These are phyloP conservation scores for Taurulus bubalis DNA, from an alignment of 2,113 vertebrate species.

Conservation along the genomic window DNA sequence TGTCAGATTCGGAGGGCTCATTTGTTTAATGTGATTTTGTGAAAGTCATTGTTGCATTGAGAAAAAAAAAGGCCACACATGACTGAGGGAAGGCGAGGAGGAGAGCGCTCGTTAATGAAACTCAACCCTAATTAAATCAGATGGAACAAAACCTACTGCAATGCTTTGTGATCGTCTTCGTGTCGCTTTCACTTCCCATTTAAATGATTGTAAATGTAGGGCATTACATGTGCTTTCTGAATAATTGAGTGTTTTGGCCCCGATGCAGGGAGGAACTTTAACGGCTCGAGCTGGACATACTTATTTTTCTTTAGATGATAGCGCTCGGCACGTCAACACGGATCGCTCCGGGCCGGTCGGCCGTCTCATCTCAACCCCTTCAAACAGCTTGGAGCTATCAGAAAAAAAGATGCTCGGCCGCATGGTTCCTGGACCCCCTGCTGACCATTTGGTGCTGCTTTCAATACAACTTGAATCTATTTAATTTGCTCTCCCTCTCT, in stretches of 20 bases:
- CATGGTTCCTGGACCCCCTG: constrained; percentile 17
- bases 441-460: constrained; percentile 41
- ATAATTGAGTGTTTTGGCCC: constrained; percentile 41
- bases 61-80: constrained; percentile 44
- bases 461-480: constrained; percentile 19
- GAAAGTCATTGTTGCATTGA: constrained; percentile 59
- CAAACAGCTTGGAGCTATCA: constrained; percentile 47
- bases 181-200: constrained; percentile 75
- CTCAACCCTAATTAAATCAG: constrained; percentile 77
- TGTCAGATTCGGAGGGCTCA: constrained; percentile 62
- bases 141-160: constrained; percentile 70
- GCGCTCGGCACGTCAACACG: constrained; percentile 11
- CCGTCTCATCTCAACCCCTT: constrained; percentile 41
- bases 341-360: neutral
- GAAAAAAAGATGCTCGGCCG: constrained; percentile 12
- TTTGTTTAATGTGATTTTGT: constrained; percentile 78
- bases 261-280: constrained; percentile 38
- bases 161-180: constrained; percentile 72
- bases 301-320: constrained; percentile 12
- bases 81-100: constrained; percentile 53
- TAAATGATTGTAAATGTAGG: constrained; percentile 71
- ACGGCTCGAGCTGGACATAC: constrained; percentile 29
- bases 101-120: constrained; percentile 69
- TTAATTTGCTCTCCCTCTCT: constrained; percentile 19
- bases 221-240: constrained; percentile 61